A percentile compares a stretch with the other conserved stretches of the same genome.
phyloP scores from a whole-genome alignment of 2,888 invertebrate species.

The Zaprionus bogoriensis region DNA sequence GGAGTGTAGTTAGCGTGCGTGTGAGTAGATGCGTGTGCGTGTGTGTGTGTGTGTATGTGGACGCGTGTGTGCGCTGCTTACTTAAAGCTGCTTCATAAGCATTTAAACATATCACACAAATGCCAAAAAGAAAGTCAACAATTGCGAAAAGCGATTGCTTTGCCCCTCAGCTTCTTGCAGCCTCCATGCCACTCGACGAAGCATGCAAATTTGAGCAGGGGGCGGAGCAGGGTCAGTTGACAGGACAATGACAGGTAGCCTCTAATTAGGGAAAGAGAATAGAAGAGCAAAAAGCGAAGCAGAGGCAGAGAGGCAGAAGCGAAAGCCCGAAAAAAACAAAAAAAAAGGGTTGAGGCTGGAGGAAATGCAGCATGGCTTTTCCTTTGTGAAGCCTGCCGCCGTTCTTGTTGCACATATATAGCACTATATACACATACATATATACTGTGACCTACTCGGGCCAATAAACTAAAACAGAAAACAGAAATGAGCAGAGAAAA shows the following conservation, averaged over 20 bases:
- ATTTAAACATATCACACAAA: slow-evolving; percentile 35
- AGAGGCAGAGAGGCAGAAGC: no score
- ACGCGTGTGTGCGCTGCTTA: neutral
- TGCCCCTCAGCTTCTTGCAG: no score
- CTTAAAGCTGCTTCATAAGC: slow-evolving; percentile 49
- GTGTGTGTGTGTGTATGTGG: neutral
- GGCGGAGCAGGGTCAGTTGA: neutral
- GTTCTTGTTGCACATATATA: slow-evolving; percentile 6
- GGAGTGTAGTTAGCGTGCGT: slow-evolving; percentile 35
- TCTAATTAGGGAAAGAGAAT: slow-evolving; percentile 50
- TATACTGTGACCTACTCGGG: slow-evolving; percentile 10
- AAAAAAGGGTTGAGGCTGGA: neutral
- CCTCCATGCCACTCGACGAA: no score
- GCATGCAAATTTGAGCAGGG: slow-evolving; percentile 7
- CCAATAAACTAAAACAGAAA: slow-evolving; percentile 14
- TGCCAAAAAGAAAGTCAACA: slow-evolving; percentile 13
- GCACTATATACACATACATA: neutral
- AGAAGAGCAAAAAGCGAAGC: slow-evolving; percentile 1
- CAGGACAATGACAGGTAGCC: neutral
- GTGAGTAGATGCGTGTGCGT: slow-evolving; percentile 5
- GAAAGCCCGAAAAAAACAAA: neutral
- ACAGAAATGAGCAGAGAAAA: neutral
- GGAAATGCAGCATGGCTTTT: slow-evolving; percentile 20
- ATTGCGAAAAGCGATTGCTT: slow-evolving; percentile 36
- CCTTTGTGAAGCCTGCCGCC: slow-evolving; percentile 20